Base-by-base conservation (phyloP, 2,888 invertebrate species). In the Brachypalpus laphriformis region DNA sequence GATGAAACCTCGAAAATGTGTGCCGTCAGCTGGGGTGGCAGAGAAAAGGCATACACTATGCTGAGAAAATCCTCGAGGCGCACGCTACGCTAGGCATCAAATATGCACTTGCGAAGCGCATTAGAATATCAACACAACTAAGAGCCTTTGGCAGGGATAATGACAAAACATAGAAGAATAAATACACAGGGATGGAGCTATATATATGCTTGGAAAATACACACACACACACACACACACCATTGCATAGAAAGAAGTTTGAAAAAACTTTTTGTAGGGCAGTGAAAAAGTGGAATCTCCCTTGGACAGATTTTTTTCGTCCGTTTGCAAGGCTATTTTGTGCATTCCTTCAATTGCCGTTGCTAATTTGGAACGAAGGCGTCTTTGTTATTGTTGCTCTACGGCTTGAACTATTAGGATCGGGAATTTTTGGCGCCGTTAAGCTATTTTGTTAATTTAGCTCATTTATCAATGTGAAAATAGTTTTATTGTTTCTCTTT, bases 361-460 rank as follows among this genome's bases (percentile, higher is more conserved):
- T 54, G 75, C 85, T 85, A 85, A 85, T 85, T 85, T 81, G 76
- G 81, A 81, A 75, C 45, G 54, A 40, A 81, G 81, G 76, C 81
- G 65, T 54, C 14, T 51, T 11, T 56, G 54, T 51, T 76, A 57
- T 63, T 80, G 57, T 51, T 85, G 70, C 68, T 63, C 54, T 31
- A 7, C 9, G 25, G 59, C 34, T 54, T 40, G 37, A 22, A 25
- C 59, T 42, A 63, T 20, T 14, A 28, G 68, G 68, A 68, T 63
- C 74, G 37, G 16, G 40, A 71, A 81, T 75, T 85, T 63, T 85
- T 81, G 85, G 85, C 81, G 85, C 85, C 85, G 76, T 81, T 85
- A 85, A 81, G 81, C 85, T 85, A 85, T 85, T 85, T 85, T 85
- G 81, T 85, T 85, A 85, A 85, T 85, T 76, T 85, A 56, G 66